Base-by-base conservation (phyloP, 2,797 vertebrate species). In the Zalophus californianus region DNA sequence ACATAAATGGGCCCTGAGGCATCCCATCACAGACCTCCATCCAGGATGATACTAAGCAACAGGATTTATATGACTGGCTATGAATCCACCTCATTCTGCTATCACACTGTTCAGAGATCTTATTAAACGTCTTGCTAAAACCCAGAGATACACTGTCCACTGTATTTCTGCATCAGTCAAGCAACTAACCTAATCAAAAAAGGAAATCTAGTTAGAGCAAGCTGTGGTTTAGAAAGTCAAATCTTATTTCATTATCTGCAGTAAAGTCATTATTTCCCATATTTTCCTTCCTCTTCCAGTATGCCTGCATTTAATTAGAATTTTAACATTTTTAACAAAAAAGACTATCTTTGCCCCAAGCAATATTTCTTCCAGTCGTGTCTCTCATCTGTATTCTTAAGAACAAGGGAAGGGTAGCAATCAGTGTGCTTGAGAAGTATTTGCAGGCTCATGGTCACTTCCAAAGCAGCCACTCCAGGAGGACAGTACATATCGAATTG, bases 221-320 rank as follows among this genome's bases (percentile, higher is more conserved):
- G 25, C 66, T 23, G 5, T 32, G 73, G 78, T 75, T 96, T 94
- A 66, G 60, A 95, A 88, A 88, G 90, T 90, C 35, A 95, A 88
- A 48, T 96, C 88, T 88, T 92, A 85, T 96, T 96, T 97, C 75
- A 87, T 92, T 73, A 95, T 97, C 77, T 96, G 41, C 68, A 84
- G 56, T 25, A 66, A 97, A 93, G 56, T 66, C 50, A 38, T 60
- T 88, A 90, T 92, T 94, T 90, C 72, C 54, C 79, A 9, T 77
- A 44, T 86, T 82, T 75, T 96, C 86, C 91, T 96, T 97, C 90
- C 88, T 97, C 58, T 86, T 90, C 64, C 68, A 64, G 62, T 60
- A 75, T 72, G 92, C 38, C 95, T 96, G 85, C 87, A 89, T 91
- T 92, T 94, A 75, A 97, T 94, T 88, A 93, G 91, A 78, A 9